Conservation (phyloP, 2,113 vertebrate species). For the Barbus barbus region DNA sequence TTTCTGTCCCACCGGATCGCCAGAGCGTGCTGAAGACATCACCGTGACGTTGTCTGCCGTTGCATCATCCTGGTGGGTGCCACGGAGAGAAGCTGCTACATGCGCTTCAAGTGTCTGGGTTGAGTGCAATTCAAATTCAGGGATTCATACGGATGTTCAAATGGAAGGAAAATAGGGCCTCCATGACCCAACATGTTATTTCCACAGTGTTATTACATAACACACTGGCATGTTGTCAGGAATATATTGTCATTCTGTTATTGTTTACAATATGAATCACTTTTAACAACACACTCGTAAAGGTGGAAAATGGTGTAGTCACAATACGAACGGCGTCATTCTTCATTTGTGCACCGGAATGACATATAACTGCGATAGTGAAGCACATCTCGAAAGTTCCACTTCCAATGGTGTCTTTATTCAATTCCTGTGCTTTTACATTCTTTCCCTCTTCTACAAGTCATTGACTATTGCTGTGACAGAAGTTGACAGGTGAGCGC, state of each 20-base stretch:
- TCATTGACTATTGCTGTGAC: no score
- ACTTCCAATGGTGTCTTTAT: background rate
- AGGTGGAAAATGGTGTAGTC: background rate
- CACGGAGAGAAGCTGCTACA: background rate
- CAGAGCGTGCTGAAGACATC: background rate
- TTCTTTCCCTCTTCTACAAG: background rate
- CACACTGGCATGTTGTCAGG: background rate
- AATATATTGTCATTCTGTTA: conserved; percentile 17
- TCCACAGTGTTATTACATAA: background rate
- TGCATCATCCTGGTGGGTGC: conserved; percentile 16
- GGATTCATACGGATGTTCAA: background rate
- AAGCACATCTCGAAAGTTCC: background rate
- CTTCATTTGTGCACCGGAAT: background rate
- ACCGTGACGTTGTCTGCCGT: background rate
- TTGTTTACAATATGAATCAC: background rate
- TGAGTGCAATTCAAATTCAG: background rate
- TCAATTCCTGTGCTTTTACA: background rate
- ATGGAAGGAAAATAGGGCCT: conserved; percentile 2
- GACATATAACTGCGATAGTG: background rate
- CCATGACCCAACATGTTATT: background rate
- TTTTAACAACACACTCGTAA: background rate
- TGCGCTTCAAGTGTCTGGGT: background rate
- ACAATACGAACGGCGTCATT: background rate
- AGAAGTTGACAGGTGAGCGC: conserved; percentile 1
- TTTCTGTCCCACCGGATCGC: background rate